Evolutionary conservation across 1,140 invertebrate genomes (phyloP).

Genomic region (Delia radicum): DNA sequence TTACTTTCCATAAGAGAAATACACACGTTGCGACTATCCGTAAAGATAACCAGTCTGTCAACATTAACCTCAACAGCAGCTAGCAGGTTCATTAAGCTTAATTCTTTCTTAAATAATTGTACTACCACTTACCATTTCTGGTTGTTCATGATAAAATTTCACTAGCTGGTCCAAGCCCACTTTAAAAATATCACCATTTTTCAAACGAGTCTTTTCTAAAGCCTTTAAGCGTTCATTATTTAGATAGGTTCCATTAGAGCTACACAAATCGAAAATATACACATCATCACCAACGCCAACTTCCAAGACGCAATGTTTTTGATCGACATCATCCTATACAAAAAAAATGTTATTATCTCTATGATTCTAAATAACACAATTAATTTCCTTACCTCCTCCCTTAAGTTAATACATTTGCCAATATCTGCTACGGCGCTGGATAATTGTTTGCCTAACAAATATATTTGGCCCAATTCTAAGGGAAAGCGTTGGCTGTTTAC

Average conservation of each 20-base stretch:
- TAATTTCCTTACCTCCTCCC: not conserved
- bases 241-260: constrained; percentile 20
- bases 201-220: not conserved
- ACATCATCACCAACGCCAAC: not conserved
- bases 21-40: no score
- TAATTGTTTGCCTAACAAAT: constrained; percentile 1
- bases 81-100: no score
- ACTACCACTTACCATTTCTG: not conserved
- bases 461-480: not conserved
- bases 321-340: constrained; percentile 5
- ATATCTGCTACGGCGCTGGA: not conserved
- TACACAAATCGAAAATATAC: constrained; percentile 23
- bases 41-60: no score
- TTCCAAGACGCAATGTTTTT: constrained; percentile 15
- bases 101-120: no score
- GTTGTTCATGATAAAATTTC: not conserved
- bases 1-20: no score
- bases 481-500: not conserved
- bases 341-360: not conserved
- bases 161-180: not conserved
- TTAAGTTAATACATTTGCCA: not conserved
- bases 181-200: not conserved
- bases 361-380: not conserved
- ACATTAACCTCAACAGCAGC: no score
- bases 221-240: constrained; percentile 3